A percentile compares a stretch with the other conserved stretches of the same genome.
Conservation (phyloP, 2,888 invertebrate genomes). For the Tetranychus truncatus region DNA sequence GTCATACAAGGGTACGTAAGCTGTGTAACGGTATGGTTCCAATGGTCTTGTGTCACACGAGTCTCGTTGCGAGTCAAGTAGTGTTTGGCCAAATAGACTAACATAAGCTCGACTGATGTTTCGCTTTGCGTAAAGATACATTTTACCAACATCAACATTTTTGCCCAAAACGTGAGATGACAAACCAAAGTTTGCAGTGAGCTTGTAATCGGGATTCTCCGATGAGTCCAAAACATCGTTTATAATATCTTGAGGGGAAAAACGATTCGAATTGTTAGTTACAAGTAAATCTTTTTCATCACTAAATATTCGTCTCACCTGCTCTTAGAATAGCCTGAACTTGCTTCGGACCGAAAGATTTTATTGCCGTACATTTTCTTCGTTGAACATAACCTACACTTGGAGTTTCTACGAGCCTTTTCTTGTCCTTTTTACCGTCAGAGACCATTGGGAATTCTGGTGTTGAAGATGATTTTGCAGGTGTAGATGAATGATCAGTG, state of each 20-base stretch:
- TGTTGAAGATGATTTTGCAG: not conserved
- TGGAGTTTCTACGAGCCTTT: not conserved
- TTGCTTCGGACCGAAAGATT: no score
- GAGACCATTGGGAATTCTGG: not conserved
- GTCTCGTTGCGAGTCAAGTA: conserved; percentile 15
- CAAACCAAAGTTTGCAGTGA: conserved; percentile 23
- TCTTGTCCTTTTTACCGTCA: not conserved
- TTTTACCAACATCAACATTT: conserved; percentile 24
- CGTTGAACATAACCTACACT: conserved; percentile 7
- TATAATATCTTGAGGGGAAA: no score
- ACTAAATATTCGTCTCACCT: no score
- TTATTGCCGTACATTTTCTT: no score
- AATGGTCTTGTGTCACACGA: no score
- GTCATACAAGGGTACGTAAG: no score
- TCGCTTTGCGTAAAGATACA: conserved; percentile 23
- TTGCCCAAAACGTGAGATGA: conserved; percentile 24
- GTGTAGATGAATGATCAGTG: not conserved
- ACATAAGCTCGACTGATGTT: conserved; percentile 24
- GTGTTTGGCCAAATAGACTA: conserved; percentile 16
- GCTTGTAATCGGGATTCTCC: conserved; percentile 24
- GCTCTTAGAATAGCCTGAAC: no score
- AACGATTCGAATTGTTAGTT: no score
- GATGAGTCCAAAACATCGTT: conserved; percentile 20
- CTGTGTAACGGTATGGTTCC: no score
- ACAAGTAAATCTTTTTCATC: no score